phyloP scores from a whole-genome alignment of 2,113 vertebrate species.

The Zootoca vivipara region DNA sequence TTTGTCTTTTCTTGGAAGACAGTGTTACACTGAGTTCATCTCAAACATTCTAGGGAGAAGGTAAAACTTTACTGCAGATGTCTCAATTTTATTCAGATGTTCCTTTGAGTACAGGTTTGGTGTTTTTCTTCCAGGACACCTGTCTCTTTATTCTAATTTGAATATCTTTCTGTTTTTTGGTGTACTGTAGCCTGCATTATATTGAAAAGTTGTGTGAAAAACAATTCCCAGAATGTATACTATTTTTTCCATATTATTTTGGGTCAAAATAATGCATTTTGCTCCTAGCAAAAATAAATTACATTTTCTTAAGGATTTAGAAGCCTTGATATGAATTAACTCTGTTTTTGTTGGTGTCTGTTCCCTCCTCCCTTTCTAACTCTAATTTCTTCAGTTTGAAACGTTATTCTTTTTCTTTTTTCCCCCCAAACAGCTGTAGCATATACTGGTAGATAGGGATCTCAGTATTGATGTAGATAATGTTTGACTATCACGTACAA shows the following conservation, averaged over 20 bases:
- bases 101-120: slow-evolving; percentile 69
- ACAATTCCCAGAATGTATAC: slow-evolving; percentile 53
- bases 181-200: slow-evolving; percentile 28
- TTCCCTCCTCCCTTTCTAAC: slow-evolving; percentile 10
- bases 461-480: neutral
- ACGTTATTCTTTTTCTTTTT: neutral
- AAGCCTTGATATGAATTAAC: slow-evolving; percentile 51
- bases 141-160: slow-evolving; percentile 50
- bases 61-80: slow-evolving; percentile 84
- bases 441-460: slow-evolving; percentile 18
- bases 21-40: slow-evolving; percentile 94
- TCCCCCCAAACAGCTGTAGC: slow-evolving; percentile 21
- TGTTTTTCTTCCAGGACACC: slow-evolving; percentile 33
- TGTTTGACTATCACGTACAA: slow-evolving; percentile 26
- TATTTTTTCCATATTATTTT: slow-evolving; percentile 63
- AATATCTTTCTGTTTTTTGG: slow-evolving; percentile 56
- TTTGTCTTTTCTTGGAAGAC: slow-evolving; percentile 91
- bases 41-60: slow-evolving; percentile 85
- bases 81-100: slow-evolving; percentile 82
- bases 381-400: slow-evolving; percentile 25
- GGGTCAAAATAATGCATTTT: slow-evolving; percentile 64
- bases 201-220: slow-evolving; percentile 56
- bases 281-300: slow-evolving; percentile 71
- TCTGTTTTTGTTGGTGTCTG: slow-evolving; percentile 40
- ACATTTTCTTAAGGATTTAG: slow-evolving; percentile 62